Base-by-base conservation (phyloP, 2,888 invertebrate genomes). In the Acronicta leporina region DNA sequence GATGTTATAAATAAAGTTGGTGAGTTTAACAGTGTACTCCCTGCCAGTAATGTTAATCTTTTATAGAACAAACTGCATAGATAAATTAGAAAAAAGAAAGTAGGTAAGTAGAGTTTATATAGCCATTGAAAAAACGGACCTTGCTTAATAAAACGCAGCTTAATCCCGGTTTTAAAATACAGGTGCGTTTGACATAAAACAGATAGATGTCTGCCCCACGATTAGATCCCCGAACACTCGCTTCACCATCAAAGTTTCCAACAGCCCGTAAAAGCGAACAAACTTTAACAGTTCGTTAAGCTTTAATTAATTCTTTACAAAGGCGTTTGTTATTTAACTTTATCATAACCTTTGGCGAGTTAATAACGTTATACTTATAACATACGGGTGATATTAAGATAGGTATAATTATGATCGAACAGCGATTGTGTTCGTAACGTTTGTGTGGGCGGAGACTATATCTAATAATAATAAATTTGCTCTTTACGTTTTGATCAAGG, bases 401-500 rank as follows among this genome's bases (percentile, higher is more conserved):
- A n/a, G n/a, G n/a, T n/a, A n/a, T n/a, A 59, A 68, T 61, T 63
- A 69, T 48, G 35, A 40, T 30, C n/a, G 48, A 46, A 49, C 67
- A 15, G 20, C 53, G 43, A 33, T 43, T 6, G 27, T 40, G 49
- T 56, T 15, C 13, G 20, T 20, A 20, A 2, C 20, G 20, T 20
- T 20, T 4, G 46, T 30, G 63, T 54, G 40, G 41, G 54, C 20
- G 49, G 16, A 2, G 38, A 40, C 20, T 47, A n/a, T n/a, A n/a
- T n/a, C 30, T 35, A 64, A 63, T 72, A 60, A 43, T 41, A 63
- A 61, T 69, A 58, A 46, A 67, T 80, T 91, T 92, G 91, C 91
- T 93, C 91, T 92, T 92, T 91, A 90, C 90, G 91, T 90, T 93
- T 90, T 92, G 90, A 92, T 53, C 20, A 35, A 20, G 7, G 7